Base-by-base conservation (phyloP, 2,113 vertebrate species). In the Brachypteracias leptosomus region DNA sequence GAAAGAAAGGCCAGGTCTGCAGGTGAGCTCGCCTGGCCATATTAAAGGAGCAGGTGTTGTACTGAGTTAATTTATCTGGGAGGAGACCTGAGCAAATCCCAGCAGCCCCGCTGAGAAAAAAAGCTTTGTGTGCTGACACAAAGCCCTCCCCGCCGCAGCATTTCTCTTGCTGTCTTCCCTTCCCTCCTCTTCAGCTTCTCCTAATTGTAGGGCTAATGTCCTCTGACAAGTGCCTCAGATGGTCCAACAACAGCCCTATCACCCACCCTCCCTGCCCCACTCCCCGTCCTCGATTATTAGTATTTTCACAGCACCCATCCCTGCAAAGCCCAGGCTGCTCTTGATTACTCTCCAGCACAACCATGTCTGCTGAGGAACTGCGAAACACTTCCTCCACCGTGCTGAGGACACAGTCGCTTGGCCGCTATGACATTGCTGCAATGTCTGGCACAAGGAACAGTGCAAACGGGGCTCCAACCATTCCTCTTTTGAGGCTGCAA, bases 21-120 rank as follows among this genome's bases (percentile, higher is more conserved):
- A 63, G 33, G 16, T 3, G 65, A 66, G 63, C 89, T 77, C 46
- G 40, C 68, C 25, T 73, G 78, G 65, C 47, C 16, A 38, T 74
- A 72, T 89, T 93, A 78, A 93, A 96, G 78, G 86, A 96, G 90
- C 89, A 86, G 81, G 79, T 91, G 95, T 74, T 83, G 44, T 28
- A 67, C 31, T 38, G 57, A 87, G 59, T 90, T 96, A 84, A 93
- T 95, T 96, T 95, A 79, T 88, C 93, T 55, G 58, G 58, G 90
- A 96, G 89, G 85, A 96, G 68, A 91, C 87, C 65, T 85, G 74
- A 92, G 91, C 87, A 94, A 95, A 96, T 97, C 96, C 94, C 85
- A 88, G 93, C 94, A 95, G 36, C 80, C 89, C 95, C 2, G 8
- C 81, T 79, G 73, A 80, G 80, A 47, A 67, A 54, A 42, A 77